A percentile compares a stretch with the other conserved stretches of the same genome.
phyloP scores from a whole-genome alignment of 2,113 vertebrate species.

The Nycticryphes semicollaris region DNA sequence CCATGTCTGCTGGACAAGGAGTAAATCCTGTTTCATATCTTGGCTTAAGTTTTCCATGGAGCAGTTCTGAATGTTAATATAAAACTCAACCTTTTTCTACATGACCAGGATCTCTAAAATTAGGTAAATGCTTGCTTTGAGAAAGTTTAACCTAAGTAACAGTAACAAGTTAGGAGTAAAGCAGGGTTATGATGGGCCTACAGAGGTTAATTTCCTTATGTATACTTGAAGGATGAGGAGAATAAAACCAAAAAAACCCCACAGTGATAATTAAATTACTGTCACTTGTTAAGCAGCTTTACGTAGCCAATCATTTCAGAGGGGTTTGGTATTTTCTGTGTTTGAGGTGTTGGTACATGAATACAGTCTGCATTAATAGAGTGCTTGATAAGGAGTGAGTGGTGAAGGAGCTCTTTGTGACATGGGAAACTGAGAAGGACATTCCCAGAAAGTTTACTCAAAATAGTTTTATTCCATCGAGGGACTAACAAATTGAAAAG shows the following conservation, averaged over 20 bases:
- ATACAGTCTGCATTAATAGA: neutral
- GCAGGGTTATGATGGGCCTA: neutral
- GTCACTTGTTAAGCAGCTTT: neutral
- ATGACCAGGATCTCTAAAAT: neutral
- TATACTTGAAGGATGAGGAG: neutral
- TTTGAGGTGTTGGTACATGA: neutral
- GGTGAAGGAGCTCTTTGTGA: neutral
- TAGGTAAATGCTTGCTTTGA: neutral
- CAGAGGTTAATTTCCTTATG: neutral
- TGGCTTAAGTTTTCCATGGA: neutral
- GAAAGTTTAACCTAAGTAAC: neutral
- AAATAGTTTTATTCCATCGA: neutral
- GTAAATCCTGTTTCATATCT: neutral
- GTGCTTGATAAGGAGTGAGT: neutral
- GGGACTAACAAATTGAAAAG: neutral
- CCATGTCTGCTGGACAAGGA: neutral
- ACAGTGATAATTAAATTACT: neutral
- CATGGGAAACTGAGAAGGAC: neutral
- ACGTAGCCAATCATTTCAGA: neutral
- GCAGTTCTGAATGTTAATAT: neutral
- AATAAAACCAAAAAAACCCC: neutral
- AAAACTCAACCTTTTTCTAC: neutral
- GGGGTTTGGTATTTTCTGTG: neutral
- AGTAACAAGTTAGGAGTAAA: neutral
- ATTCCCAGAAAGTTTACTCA: constrained; percentile 22